Conservation (phyloP, 2,888 invertebrate genomes). For the Keiferia lycopersicella region DNA sequence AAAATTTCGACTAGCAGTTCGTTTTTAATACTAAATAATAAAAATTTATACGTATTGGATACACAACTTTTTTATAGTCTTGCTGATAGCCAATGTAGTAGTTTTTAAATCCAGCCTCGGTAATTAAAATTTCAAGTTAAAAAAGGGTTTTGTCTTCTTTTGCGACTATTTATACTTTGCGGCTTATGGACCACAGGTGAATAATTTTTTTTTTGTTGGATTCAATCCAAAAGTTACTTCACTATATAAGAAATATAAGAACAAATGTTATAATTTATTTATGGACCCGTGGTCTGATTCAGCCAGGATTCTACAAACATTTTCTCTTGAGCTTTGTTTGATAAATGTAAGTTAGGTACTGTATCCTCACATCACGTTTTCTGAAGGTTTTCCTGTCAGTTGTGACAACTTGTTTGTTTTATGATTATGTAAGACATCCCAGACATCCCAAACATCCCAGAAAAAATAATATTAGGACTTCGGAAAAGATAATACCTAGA, state of each 20-base stretch:
- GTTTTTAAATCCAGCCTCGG: no score
- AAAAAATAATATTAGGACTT: no score
- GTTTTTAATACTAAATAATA: no score
- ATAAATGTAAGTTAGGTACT: neutral
- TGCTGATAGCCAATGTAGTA: no score
- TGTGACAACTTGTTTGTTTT: neutral
- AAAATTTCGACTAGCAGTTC: neutral
- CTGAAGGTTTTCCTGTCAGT: neutral
- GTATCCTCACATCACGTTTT: constrained; percentile 8
- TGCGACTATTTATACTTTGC: no score
- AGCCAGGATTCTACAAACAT: neutral
- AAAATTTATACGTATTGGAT: no score
- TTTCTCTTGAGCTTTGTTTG: constrained; percentile 5
- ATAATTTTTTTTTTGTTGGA: no score
- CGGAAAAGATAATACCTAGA: no score
- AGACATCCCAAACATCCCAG: neutral
- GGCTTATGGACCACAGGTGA: no score
- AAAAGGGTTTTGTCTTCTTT: neutral
- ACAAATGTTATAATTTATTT: neutral
- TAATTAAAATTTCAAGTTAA: no score
- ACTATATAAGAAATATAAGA: neutral
- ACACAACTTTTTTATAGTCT: no score
- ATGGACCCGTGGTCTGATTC: neutral
- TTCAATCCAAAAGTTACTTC: no score
- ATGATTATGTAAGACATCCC: neutral